Conservation (phyloP, 2,113 vertebrate species). For the Asarcornis scutulata region DNA sequence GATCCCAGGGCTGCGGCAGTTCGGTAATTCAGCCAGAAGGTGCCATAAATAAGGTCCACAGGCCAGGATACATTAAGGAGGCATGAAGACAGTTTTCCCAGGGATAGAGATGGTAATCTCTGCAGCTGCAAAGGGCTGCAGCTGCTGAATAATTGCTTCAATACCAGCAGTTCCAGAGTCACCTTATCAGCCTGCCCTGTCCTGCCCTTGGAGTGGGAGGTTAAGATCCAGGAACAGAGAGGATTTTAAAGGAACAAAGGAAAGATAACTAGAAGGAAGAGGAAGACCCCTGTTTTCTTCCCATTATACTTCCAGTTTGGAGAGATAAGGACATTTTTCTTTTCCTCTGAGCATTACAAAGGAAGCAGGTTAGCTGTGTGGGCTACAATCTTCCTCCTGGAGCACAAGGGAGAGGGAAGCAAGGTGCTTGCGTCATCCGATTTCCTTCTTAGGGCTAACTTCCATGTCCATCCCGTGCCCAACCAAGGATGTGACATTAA, state of each 20-base stretch:
- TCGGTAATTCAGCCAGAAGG: neutral
- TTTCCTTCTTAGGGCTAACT: neutral
- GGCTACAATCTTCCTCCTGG: neutral
- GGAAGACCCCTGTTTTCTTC: conserved; percentile 26
- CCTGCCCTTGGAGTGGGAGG: conserved; percentile 40
- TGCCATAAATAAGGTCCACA: conserved; percentile 39
- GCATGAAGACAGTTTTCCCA: neutral
- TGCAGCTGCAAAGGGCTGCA: conserved; percentile 35
- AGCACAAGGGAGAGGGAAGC: neutral
- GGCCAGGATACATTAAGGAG: conserved; percentile 1
- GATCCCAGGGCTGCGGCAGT: neutral
- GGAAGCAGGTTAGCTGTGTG: neutral
- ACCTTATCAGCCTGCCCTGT: conserved; percentile 45
- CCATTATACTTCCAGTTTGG: conserved; percentile 12
- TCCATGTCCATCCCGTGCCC: neutral
- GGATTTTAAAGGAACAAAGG: conserved; percentile 44
- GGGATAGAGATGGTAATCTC: conserved; percentile 51
- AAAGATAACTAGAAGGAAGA: conserved; percentile 43
- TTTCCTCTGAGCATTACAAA: neutral
- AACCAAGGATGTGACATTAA: neutral
- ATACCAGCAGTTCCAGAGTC: conserved; percentile 7
- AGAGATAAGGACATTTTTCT: conserved; percentile 27
- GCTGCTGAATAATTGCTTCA: conserved; percentile 47
- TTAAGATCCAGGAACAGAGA: conserved; percentile 35
- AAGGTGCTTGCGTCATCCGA: neutral